phyloP scores from a whole-genome alignment of 2,113 vertebrate genomes.

The Numida meleagris region DNA sequence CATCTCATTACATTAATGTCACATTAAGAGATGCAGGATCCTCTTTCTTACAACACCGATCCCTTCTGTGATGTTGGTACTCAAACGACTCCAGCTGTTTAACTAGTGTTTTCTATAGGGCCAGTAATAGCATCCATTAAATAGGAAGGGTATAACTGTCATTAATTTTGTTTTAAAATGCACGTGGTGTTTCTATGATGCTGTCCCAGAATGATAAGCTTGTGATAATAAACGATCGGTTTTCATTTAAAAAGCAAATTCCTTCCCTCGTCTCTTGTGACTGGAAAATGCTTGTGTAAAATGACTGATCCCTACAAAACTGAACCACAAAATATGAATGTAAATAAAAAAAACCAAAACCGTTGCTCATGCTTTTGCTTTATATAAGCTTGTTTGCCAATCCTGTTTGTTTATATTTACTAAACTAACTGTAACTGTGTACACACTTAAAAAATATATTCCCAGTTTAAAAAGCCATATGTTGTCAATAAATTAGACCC shows the following conservation, averaged over 20 bases:
- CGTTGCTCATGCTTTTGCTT: not conserved
- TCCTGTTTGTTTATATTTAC: not conserved
- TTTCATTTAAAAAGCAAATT: not conserved
- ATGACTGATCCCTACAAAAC: not conserved
- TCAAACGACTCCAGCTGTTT: not conserved
- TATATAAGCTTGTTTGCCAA: not conserved
- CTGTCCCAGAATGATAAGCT: not conserved
- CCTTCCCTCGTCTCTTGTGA: too few relatives aligned
- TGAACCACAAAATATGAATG: not conserved
- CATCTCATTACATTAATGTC: not conserved
- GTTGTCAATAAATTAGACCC: not conserved
- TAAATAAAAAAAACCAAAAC: not conserved
- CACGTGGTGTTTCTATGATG: not conserved
- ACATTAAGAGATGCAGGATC: not conserved
- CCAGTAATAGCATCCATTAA: not conserved
- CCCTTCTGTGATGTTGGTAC: not conserved
- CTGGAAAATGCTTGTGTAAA: not conserved
- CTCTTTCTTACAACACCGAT: not conserved
- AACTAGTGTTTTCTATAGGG: not conserved
- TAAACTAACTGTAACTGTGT: not conserved
- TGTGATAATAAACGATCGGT: not conserved
- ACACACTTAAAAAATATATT: not conserved
- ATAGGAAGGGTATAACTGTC: not conserved
- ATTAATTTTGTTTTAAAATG: not conserved
- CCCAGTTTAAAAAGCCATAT: not conserved